Percentiles rank a stretch among this genome's conserved stretches.
phyloP scores from a whole-genome alignment of 1,140 invertebrate genomes.

The Anoplolepis gracilipes region DNA sequence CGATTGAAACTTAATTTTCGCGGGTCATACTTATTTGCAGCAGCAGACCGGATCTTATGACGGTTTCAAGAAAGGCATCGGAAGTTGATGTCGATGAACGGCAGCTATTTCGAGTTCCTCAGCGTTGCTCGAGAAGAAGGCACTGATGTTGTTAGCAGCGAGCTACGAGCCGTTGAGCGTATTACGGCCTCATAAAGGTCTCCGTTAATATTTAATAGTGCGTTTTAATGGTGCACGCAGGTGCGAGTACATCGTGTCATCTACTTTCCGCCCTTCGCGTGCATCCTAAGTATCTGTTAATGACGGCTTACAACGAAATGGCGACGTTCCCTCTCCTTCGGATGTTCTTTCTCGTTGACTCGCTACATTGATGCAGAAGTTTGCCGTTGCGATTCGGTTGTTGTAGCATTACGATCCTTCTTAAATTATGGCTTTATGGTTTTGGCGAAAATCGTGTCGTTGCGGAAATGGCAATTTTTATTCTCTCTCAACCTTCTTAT shows the following conservation, averaged over 20 bases:
- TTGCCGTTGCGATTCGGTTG: slow-evolving; percentile 12
- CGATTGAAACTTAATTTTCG: slow-evolving; percentile 23
- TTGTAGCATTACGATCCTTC: slow-evolving; percentile 9
- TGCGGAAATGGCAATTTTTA: background rate
- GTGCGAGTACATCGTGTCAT: slow-evolving; percentile 67
- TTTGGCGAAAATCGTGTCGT: background rate
- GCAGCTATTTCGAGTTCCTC: slow-evolving; percentile 58
- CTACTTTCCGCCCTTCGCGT: slow-evolving; percentile 55
- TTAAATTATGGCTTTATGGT: slow-evolving; percentile 36
- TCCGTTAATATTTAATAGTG: slow-evolving; percentile 62
- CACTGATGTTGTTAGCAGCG: slow-evolving; percentile 23
- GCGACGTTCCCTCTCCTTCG: slow-evolving; percentile 47
- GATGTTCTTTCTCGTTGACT: slow-evolving; percentile 23
- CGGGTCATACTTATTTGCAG: slow-evolving; percentile 10
- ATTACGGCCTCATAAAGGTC: slow-evolving; percentile 59
- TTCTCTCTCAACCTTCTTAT: background rate
- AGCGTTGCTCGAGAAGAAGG: slow-evolving; percentile 27
- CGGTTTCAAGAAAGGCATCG: slow-evolving; percentile 1
- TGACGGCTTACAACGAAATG: slow-evolving; percentile 63
- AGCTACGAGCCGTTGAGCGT: slow-evolving; percentile 59
- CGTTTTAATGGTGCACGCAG: slow-evolving; percentile 66
- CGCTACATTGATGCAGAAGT: slow-evolving; percentile 18
- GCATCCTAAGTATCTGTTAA: slow-evolving; percentile 61
- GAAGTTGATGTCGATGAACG: slow-evolving; percentile 50
- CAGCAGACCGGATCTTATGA: slow-evolving; percentile 18